A percentile compares a stretch with the other conserved stretches of the same genome.
These are phyloP conservation scores for Pristionchus exspectatus DNA, from an alignment of 2,888 invertebrate genomes.

Conservation along the genomic window DNA sequence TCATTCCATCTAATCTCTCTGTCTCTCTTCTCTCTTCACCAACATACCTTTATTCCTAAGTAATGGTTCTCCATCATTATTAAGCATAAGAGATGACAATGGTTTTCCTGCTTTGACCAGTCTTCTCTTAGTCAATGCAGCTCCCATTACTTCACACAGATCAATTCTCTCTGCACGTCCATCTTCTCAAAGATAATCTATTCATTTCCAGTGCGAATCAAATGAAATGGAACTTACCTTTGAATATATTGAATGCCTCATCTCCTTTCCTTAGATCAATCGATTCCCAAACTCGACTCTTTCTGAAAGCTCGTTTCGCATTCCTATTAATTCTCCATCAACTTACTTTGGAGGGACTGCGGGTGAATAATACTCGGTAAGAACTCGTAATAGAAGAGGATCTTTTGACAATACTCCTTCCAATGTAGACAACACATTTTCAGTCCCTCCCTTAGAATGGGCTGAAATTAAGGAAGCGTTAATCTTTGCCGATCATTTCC, in stretches of 20 bases:
- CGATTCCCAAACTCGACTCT: neutral
- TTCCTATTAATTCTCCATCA: neutral
- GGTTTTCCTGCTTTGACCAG: neutral
- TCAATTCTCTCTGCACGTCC: neutral
- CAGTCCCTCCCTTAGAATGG: slow-evolving; percentile 11
- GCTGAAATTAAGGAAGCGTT: neutral
- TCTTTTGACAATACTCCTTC: neutral
- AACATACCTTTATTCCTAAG: slow-evolving; percentile 7
- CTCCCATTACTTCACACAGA: slow-evolving; percentile 31
- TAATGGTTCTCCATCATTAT: slow-evolving; percentile 27
- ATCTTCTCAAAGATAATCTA: neutral
- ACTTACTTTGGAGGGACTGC: neutral
- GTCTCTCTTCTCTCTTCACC: neutral
- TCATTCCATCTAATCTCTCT: neutral
- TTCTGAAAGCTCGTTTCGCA: neutral
- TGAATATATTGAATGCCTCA: slow-evolving; percentile 37
- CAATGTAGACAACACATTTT: neutral
- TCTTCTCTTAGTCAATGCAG: neutral
- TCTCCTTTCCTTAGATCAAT: slow-evolving; percentile 31
- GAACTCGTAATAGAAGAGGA: neutral
- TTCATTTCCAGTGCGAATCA: neutral
- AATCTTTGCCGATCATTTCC: neutral
- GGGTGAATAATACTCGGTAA: neutral
- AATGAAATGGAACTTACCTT: neutral
- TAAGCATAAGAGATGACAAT: neutral